Evolutionary conservation across 2,797 vertebrate species (phyloP).

Genomic region (Limosa lapponica): DNA sequence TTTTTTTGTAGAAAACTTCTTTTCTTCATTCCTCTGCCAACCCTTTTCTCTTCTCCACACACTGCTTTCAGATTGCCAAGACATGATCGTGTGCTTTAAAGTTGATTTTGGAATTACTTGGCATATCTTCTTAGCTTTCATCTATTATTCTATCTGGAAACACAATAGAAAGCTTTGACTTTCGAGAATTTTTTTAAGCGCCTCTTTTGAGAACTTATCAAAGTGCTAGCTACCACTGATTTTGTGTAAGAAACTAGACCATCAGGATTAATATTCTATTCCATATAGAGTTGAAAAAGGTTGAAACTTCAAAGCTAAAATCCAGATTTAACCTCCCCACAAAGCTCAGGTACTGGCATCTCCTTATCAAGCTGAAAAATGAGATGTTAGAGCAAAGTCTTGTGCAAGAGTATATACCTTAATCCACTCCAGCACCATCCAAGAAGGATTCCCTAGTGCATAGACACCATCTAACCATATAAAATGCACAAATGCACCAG

Average conservation of each 20-base stretch:
- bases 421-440: neutral
- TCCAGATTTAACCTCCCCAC: neutral
- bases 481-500: neutral
- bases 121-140: slow-evolving; percentile 66
- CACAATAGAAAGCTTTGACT: slow-evolving; percentile 62
- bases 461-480: neutral
- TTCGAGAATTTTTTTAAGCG: slow-evolving; percentile 18
- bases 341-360: neutral
- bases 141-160: slow-evolving; percentile 67
- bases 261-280: neutral
- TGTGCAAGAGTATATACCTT: neutral
- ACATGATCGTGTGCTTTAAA: slow-evolving; percentile 66
- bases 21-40: slow-evolving; percentile 65
- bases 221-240: slow-evolving; percentile 14
- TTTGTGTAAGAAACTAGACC: slow-evolving; percentile 16
- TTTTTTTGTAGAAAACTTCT: slow-evolving; percentile 72
- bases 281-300: neutral
- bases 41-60: slow-evolving; percentile 46
- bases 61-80: slow-evolving; percentile 67
- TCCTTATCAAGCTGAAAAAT: slow-evolving; percentile 15
- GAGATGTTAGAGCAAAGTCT: neutral
- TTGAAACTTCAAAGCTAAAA: slow-evolving; percentile 33
- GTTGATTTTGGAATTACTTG: slow-evolving; percentile 68
- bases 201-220: slow-evolving; percentile 5
- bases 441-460: neutral